phyloP scores from a whole-genome alignment of 2,113 vertebrate species.

The Brienomyrus longianalis region DNA sequence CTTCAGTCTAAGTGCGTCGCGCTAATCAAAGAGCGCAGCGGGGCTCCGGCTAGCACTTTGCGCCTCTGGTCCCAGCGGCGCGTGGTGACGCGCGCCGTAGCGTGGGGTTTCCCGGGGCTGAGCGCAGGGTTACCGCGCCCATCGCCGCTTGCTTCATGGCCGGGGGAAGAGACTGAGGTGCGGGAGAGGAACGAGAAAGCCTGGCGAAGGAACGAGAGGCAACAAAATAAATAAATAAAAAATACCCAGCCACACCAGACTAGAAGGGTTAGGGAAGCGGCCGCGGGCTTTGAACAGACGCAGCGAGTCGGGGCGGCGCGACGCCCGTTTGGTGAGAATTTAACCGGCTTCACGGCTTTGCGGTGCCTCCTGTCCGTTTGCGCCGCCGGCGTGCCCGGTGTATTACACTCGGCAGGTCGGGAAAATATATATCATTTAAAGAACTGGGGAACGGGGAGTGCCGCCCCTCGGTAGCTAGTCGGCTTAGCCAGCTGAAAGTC shows the following conservation, averaged over 20 bases:
- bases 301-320: background rate
- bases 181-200: conserved; percentile 16
- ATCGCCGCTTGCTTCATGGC: conserved; percentile 61
- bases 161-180: conserved; percentile 44
- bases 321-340: background rate
- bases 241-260: background rate
- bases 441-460: conserved; percentile 53
- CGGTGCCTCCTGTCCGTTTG: background rate
- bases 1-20: background rate
- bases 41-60: background rate
- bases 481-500: conserved; percentile 27
- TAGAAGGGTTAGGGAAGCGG: conserved; percentile 7
- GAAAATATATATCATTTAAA: conserved; percentile 29
- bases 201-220: conserved; percentile 15
- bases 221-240: background rate
- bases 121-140: conserved; percentile 76
- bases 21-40: background rate
- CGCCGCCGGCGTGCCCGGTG: background rate
- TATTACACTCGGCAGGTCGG: conserved; percentile 36
- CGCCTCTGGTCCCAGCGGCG: background rate
- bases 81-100: conserved; percentile 35
- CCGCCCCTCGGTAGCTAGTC: conserved; percentile 56
- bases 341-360: conserved; percentile 13
- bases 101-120: conserved; percentile 67
- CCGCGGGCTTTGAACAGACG: background rate